Evolutionary conservation across 2,888 invertebrate species (phyloP), one percentile per base, ranked within the genome.

Genomic region (Epirrhoe tristata): DNA sequence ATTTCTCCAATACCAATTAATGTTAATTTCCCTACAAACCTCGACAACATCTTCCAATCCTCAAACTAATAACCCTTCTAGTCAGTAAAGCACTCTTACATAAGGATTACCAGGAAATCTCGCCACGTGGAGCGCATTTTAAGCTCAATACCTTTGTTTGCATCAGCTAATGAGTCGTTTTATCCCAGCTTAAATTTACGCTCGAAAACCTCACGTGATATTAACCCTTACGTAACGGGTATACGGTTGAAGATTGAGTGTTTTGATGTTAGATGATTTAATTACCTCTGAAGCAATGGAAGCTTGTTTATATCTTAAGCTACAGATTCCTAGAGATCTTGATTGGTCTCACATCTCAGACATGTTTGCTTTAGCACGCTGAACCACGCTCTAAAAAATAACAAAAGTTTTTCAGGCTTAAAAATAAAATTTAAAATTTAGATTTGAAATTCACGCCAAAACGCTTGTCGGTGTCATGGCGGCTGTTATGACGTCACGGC

Each of bases 121-220:
- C 55, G 48, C 8, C 50, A 55, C 50, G 32, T 58, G 56, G 10
- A 24, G 31, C 64, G 32, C 16, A 32, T 55, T 62, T 17, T 36
- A 6, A 46, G 58, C 58, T 50, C 31, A 67, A 56, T 52, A 63
- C 34, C 63, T 55, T 60, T 65, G 63, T 67, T 67, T 64, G 58
- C 50, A 61, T 56, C 50, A 64, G 48, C 53, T 64, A 61, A 61
- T 64, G 61, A 67, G 24, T n/a, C 46, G 12, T 39, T 53, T 60
- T 36, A 66, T 57, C 52, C 39, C 53, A 61, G 67, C 58, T 62
- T 54, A 58, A 51, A 36, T 34, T 16, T 34, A 54, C 55, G 51
- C 63, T 63, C 6, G 10, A 62, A 57, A 57, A n/a, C 43, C 8
- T 54, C 7, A 10, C 34, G 12, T 48, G 34, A 64, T 16, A 24